A percentile compares a stretch with the other conserved stretches of the same genome.
phyloP scores from a whole-genome alignment of 2,113 vertebrate species.

The Labeo catla region DNA sequence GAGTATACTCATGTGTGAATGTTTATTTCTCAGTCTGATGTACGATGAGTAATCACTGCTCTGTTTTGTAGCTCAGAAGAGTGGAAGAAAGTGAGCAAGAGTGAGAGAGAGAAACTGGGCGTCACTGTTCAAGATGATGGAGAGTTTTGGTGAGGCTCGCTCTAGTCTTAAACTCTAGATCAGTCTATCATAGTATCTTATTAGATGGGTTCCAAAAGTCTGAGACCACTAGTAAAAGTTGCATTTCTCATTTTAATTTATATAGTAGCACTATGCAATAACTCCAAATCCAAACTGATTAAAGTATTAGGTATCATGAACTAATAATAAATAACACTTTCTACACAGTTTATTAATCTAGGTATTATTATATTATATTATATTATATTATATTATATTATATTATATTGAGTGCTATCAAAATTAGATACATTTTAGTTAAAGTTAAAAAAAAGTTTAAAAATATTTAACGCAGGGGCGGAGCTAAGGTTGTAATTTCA shows the following conservation, averaged over 20 bases:
- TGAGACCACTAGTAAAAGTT: background rate
- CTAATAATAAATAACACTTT: no score
- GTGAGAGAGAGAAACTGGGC: conserved; percentile 88
- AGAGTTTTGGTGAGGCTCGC: conserved; percentile 89
- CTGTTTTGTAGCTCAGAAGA: conserved; percentile 85
- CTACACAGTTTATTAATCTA: no score
- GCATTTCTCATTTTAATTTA: background rate
- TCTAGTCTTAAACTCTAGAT: background rate
- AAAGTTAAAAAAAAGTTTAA: no score
- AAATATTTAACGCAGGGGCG: no score
- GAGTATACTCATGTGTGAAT: background rate
- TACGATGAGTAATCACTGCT: conserved; percentile 25
- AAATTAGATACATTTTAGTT: no score
- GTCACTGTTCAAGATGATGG: conserved; percentile 91
- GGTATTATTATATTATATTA: no score
- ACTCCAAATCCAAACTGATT: no score
- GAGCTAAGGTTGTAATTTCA: no score
- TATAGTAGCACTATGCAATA: no score
- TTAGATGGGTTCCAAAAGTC: background rate
- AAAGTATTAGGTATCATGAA: background rate
- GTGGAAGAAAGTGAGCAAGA: conserved; percentile 93
- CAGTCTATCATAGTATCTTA: background rate
- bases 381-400: no score
- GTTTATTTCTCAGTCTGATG: background rate
- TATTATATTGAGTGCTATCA: no score